Base-by-base conservation (phyloP, 2,888 invertebrate species). In the Pteria penguin region DNA sequence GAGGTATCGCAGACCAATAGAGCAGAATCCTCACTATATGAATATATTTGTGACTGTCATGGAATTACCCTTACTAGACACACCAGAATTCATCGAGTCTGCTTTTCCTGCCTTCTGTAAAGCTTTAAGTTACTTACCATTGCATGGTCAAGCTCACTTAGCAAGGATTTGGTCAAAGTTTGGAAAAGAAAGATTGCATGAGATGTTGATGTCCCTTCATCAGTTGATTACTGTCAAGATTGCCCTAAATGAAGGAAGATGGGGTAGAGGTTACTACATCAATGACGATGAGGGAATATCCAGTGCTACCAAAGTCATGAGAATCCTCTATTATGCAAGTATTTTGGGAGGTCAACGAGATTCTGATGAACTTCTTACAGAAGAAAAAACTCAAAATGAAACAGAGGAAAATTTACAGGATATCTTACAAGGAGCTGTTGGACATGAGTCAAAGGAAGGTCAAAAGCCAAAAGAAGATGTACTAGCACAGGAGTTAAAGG, bases 221-320 rank as follows among this genome's bases (percentile, higher is more conserved):
- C 97, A 97, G 90, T 94, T 97, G 60, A 96, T 98, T 81, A 97
- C 97, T 0, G 93, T 97, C 26, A 94, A 96, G 90, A 96, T 97
- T 11, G 95, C 97, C 78, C 87, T 88, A 72, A 84, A 84, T 29
- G 95, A 96, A 55, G 95, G 95, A 2, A 94, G 95, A 79, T 91
- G 90, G 91, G 83, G 82, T 4, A 79, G 82, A 8, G 79, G 76
- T 86, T 96, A 95, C 87, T 94, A 94, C 76, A 94, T 97, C 62
- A 97, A 97, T 90, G 97, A 97, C 89, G 97, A 97, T 83, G 95
- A 95, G 67, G 95, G 95, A 75, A 95, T 98, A 72, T 96, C 96
- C 24, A 95, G 95, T 76, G 96, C 97, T 1, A 96, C 97, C 24
- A 96, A 96, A 93, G 94, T 97, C 66, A 95, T 98, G 94, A 97